A percentile compares a stretch with the other conserved stretches of the same genome.
These are phyloP conservation scores for Hemitrygon akajei DNA, from an alignment of 2,797 vertebrate genomes.

Conservation along the genomic window DNA sequence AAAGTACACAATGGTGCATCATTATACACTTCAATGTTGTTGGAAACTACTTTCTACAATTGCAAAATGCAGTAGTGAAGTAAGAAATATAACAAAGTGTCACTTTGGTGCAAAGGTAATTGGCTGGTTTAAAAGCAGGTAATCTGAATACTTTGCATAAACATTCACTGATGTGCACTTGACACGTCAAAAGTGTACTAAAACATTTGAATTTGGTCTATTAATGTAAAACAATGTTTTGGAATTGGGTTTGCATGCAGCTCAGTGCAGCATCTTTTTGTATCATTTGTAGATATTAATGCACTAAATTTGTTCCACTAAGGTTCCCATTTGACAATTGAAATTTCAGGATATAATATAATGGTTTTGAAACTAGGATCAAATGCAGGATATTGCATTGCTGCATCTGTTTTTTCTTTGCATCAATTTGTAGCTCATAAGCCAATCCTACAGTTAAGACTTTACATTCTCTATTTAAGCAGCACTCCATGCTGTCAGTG, in stretches of 20 bases:
- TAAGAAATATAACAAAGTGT: background rate
- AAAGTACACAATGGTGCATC: background rate
- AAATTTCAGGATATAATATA: background rate
- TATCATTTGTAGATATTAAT: conserved; percentile 1
- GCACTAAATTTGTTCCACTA: background rate
- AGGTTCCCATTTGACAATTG: conserved; percentile 11
- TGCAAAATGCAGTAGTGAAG: background rate
- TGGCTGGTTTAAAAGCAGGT: background rate
- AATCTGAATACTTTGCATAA: background rate
- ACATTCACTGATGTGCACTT: background rate
- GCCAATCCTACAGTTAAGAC: background rate
- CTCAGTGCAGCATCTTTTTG: background rate
- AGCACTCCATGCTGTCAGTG: background rate
- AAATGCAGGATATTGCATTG: conserved; percentile 23
- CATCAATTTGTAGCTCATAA: background rate
- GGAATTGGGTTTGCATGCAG: conserved; percentile 2
- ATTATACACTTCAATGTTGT: conserved; percentile 27
- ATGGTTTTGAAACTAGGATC: background rate
- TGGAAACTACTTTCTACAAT: conserved; percentile 9
- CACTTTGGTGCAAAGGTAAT: conserved; percentile 7
- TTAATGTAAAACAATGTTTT: background rate
- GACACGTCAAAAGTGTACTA: background rate
- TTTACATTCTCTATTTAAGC: background rate
- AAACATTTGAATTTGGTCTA: background rate
- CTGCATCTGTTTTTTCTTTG: background rate